Evolutionary conservation across 1,140 invertebrate genomes (phyloP).

Genomic region (roundworm (Caenorhabditis elegans)): WBcel235 BX284602.5:4784501-4785000

Average conservation of each 20-base stretch:
- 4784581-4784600: conserved; percentile 2
- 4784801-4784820: not conserved
- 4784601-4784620: not conserved
- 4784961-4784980: no score
- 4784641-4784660: no score
- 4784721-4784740: conserved; percentile 4
- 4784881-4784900: no score
- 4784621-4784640: not conserved
- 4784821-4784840: no score
- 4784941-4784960: no score
- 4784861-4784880: no score
- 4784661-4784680: no score
- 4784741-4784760: conserved; percentile 28
- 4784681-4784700: no score
- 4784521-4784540: conserved; percentile 18
- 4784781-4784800: conserved; percentile 1
- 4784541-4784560: not conserved
- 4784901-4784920: no score
- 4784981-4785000: no score
- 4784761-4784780: conserved; percentile 14
- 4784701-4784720: not conserved
- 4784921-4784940: no score
- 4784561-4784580: not conserved
- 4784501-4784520: conserved; percentile 25
- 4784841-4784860: no score